Conservation (phyloP, 2,113 vertebrate species). For the Psittacus erithacus region DNA sequence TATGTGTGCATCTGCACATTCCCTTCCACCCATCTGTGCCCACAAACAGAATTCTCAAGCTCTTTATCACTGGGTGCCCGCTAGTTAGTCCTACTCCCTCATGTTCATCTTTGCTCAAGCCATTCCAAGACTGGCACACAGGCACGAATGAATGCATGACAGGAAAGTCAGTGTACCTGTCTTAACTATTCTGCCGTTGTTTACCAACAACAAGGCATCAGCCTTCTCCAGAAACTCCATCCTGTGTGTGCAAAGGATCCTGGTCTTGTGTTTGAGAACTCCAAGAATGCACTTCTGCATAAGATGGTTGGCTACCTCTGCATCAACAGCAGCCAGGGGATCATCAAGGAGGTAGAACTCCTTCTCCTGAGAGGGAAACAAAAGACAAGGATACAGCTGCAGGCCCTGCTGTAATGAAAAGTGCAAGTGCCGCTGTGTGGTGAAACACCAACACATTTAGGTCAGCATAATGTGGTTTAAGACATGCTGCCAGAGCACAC, state of each 20-base stretch:
- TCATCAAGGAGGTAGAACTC: conserved; percentile 94
- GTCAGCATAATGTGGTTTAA: background rate
- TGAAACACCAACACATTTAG: background rate
- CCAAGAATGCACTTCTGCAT: conserved; percentile 89
- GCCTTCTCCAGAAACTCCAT: conserved; percentile 87
- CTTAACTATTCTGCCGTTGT: conserved; percentile 83
- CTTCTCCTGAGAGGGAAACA: conserved; percentile 82
- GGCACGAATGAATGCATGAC: background rate
- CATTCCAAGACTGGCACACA: background rate
- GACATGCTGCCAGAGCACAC: background rate
- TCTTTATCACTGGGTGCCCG: background rate
- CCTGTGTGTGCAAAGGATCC: conserved; percentile 94
- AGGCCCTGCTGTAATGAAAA: background rate
- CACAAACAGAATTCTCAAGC: background rate
- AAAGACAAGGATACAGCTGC: background rate
- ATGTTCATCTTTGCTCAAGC: background rate
- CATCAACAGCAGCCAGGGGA: conserved; percentile 93
- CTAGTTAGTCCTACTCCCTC: background rate
- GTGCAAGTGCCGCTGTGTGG: background rate
- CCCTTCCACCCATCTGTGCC: background rate
- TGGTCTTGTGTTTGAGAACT: conserved; percentile 85
- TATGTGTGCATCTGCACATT: background rate
- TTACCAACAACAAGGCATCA: conserved; percentile 86
- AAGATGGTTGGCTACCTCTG: conserved; percentile 91
- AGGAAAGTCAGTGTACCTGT: conserved; percentile 76